Evolutionary conservation across 2,113 vertebrate genomes (phyloP).

Genomic region (Melanotaenia duboulayi): DNA sequence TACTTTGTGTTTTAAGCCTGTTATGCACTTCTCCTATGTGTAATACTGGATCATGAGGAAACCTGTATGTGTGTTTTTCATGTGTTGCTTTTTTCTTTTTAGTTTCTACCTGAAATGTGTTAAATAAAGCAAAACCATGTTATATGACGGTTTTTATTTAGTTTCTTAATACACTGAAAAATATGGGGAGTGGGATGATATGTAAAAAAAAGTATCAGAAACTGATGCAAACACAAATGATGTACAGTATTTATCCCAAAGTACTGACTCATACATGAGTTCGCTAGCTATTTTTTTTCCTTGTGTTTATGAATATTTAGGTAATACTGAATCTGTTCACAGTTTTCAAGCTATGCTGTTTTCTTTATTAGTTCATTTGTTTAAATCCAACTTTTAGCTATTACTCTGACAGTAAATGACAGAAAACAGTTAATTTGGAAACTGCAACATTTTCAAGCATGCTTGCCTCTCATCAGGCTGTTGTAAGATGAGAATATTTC

Average conservation of each 20-base stretch:
- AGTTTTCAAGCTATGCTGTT: background rate
- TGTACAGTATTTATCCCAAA: background rate
- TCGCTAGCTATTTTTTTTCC: too few species aligned
- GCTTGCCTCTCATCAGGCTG: constrained; percentile 30
- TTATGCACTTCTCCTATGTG: too few species aligned
- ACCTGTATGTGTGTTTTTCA: too few species aligned
- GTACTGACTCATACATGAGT: background rate
- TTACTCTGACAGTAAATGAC: too few species aligned
- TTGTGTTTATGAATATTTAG: too few species aligned
- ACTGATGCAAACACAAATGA: background rate
- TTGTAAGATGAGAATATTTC: constrained; percentile 31
- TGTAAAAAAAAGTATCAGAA: background rate
- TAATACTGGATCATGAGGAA: background rate
- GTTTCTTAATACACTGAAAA: background rate
- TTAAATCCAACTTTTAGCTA: too few species aligned
- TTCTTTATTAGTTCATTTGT: background rate
- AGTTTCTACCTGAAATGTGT: too few species aligned
- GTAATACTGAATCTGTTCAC: background rate
- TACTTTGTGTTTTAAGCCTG: too few species aligned
- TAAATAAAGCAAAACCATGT: too few species aligned
- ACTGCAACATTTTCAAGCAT: constrained; percentile 47
- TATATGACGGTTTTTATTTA: too few species aligned
- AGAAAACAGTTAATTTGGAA: too few species aligned
- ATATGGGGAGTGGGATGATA: background rate
- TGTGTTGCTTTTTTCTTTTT: too few species aligned